phyloP scores from a whole-genome alignment of 1,140 invertebrate species.

The Andricus grossulariae region DNA sequence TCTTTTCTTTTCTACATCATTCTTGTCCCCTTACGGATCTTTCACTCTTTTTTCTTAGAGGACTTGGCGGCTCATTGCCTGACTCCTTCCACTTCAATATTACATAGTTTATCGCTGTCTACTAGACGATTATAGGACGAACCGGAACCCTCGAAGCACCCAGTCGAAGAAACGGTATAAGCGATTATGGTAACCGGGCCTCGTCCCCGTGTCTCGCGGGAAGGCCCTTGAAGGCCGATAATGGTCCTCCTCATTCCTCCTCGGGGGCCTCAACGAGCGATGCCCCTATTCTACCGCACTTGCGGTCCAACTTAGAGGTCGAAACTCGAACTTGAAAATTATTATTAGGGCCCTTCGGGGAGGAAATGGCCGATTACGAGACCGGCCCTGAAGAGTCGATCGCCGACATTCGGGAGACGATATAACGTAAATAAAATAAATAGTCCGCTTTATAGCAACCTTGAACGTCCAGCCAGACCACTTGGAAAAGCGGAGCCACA shows the following conservation, averaged over 20 bases:
- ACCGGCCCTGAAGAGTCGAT: constrained; percentile 13
- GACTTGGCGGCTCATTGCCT: constrained; percentile 31
- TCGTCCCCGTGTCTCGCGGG: constrained; percentile 64
- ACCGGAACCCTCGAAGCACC: constrained; percentile 53
- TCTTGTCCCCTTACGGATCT: not conserved
- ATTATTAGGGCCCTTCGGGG: constrained; percentile 36
- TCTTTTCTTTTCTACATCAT: not conserved
- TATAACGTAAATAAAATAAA: constrained; percentile 16
- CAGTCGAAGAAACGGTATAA: constrained; percentile 61
- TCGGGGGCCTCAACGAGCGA: constrained; percentile 57
- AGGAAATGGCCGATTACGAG: constrained; percentile 39
- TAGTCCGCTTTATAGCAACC: constrained; percentile 20
- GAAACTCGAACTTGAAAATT: constrained; percentile 35
- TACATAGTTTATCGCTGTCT: constrained; percentile 46
- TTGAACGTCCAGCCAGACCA: not conserved
- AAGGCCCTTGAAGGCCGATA: constrained; percentile 71
- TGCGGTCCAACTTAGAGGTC: constrained; percentile 32
- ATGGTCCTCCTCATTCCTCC: constrained; percentile 57
- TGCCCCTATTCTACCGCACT: constrained; percentile 60
- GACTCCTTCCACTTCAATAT: constrained; percentile 37
- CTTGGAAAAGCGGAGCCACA: not conserved
- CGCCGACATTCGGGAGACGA: constrained; percentile 20
- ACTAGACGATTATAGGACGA: constrained; percentile 47
- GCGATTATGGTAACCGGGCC: constrained; percentile 62
- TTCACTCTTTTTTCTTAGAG: not conserved